phyloP scores from a whole-genome alignment of 1,140 invertebrate genomes.

The Heliothis subflexa region DNA sequence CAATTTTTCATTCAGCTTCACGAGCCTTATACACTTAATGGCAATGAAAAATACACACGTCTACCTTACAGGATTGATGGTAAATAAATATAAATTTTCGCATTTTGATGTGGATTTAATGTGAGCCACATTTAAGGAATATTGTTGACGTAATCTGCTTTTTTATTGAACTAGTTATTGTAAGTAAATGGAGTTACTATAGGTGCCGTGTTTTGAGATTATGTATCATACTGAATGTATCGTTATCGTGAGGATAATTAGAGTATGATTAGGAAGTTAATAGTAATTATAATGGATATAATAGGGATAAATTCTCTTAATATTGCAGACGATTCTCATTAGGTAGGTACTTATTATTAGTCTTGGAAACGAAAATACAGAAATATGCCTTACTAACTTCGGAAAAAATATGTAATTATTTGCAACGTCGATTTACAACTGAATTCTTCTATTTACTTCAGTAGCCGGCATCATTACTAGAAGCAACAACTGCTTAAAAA shows the following conservation, averaged over 20 bases:
- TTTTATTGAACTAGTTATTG: too few relatives aligned
- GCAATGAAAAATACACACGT: slow-evolving; percentile 56
- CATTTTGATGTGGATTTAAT: slow-evolving; percentile 21
- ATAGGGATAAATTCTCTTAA: too few relatives aligned
- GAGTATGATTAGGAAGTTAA: too few relatives aligned
- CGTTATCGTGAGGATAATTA: too few relatives aligned
- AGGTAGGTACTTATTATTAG: too few relatives aligned
- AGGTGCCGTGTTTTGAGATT: too few relatives aligned
- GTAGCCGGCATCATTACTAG: slow-evolving; percentile 34
- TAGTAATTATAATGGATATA: too few relatives aligned
- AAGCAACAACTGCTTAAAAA: slow-evolving; percentile 52
- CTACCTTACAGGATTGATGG: slow-evolving; percentile 36
- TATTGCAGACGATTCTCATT: too few relatives aligned
- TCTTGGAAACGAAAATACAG: too few relatives aligned
- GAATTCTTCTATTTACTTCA: neutral
- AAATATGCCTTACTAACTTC: too few relatives aligned
- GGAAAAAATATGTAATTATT: neutral
- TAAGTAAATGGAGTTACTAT: too few relatives aligned
- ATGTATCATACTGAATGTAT: too few relatives aligned
- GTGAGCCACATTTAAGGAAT: slow-evolving; percentile 1
- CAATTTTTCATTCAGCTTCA: slow-evolving; percentile 82
- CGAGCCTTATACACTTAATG: slow-evolving; percentile 66
- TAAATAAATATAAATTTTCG: slow-evolving; percentile 44
- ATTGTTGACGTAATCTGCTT: neutral
- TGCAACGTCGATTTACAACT: neutral